Conservation (phyloP, 2,797 vertebrate genomes). For the Remorina albescens region DNA sequence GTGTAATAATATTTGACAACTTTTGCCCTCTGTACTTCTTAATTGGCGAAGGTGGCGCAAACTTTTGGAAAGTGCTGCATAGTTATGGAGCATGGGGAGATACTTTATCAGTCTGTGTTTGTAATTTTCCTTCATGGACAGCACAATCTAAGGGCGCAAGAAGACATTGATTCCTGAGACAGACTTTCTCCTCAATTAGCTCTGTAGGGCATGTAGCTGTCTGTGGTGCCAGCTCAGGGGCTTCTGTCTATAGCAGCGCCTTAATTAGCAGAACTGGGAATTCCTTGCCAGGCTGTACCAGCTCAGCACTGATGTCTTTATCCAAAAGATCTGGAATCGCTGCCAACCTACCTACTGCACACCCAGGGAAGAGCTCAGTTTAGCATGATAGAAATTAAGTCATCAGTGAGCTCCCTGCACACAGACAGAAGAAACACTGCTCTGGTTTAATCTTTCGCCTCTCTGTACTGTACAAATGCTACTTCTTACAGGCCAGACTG, state of each 20-base stretch:
- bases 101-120: slow-evolving; percentile 55
- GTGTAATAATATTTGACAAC: slow-evolving; percentile 53
- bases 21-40: slow-evolving; percentile 61
- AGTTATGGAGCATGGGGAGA: slow-evolving; percentile 41
- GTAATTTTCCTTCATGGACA: slow-evolving; percentile 60
- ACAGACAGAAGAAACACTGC: slow-evolving; percentile 1
- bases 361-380: slow-evolving; percentile 19
- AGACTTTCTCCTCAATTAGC: slow-evolving; percentile 75
- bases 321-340: slow-evolving; percentile 45
- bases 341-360: slow-evolving; percentile 41
- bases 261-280: slow-evolving; percentile 81
- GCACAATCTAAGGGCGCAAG: slow-evolving; percentile 36
- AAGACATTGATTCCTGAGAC: slow-evolving; percentile 56
- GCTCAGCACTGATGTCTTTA: slow-evolving; percentile 67
- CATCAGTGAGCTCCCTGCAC: slow-evolving; percentile 30
- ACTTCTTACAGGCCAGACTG: background rate
- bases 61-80: slow-evolving; percentile 50
- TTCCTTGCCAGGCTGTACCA: slow-evolving; percentile 59
- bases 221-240: slow-evolving; percentile 53
- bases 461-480: background rate
- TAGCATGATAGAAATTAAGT: slow-evolving; percentile 31
- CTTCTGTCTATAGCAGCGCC: slow-evolving; percentile 56
- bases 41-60: slow-evolving; percentile 60
- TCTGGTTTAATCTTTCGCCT: slow-evolving; percentile 11
- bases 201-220: slow-evolving; percentile 68